Conservation (phyloP, 1,140 invertebrate genomes). For the Drosophila elegans region DNA sequence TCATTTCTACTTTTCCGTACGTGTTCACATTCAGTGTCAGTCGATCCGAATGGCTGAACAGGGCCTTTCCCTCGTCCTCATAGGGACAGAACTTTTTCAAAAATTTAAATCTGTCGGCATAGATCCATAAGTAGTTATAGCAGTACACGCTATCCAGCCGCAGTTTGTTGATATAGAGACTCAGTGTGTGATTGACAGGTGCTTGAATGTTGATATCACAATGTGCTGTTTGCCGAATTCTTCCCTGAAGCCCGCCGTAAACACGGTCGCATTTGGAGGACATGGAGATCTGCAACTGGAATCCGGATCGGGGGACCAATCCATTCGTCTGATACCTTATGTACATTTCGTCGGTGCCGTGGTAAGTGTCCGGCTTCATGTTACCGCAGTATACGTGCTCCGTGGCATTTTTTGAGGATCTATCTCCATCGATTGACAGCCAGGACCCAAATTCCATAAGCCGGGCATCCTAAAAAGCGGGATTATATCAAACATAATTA, state of each 20-base stretch:
- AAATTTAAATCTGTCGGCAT: too few species aligned
- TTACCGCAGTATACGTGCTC: conserved; percentile 80
- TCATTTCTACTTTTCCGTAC: not conserved
- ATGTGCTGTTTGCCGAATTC: conserved; percentile 84
- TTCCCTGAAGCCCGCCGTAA: conserved; percentile 88
- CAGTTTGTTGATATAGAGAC: conserved; percentile 85
- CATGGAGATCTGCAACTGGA: conserved; percentile 77
- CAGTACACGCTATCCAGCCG: conserved; percentile 45
- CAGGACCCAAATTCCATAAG: conserved; percentile 44
- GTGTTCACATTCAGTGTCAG: conserved; percentile 86
- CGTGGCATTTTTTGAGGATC: conserved; percentile 54
- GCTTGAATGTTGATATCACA: conserved; percentile 87
- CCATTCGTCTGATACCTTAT: conserved; percentile 85
- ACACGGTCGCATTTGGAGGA: conserved; percentile 88
- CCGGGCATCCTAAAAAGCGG: conserved; percentile 29
- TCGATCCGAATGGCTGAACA: conserved; percentile 88
- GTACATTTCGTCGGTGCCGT: conserved; percentile 84
- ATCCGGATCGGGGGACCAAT: conserved; percentile 68
- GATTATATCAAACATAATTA: too few species aligned
- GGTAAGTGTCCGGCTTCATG: conserved; percentile 84
- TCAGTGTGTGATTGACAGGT: conserved; percentile 87
- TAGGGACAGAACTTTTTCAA: conserved; percentile 36
- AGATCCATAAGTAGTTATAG: too few species aligned
- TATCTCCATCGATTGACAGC: too few species aligned
- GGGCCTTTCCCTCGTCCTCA: conserved; percentile 56